Evolutionary conservation across 2,888 invertebrate genomes (phyloP).

Genomic region (Electrophaes corylata): DNA sequence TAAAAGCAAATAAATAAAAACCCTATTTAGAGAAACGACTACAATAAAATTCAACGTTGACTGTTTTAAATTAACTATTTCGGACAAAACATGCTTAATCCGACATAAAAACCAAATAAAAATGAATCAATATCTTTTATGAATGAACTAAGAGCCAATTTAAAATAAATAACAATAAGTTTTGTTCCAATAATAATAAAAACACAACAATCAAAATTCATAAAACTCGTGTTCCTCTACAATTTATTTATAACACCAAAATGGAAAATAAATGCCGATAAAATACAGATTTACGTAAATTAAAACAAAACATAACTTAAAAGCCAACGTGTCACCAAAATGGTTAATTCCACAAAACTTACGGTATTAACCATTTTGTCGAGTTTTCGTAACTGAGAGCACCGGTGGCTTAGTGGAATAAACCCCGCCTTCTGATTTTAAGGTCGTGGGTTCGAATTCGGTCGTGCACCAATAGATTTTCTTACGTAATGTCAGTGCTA

Average conservation of each 20-base stretch:
- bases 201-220: conserved; percentile 33
- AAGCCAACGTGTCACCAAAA: conserved; percentile 30
- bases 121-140: conserved; percentile 11
- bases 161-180: conserved; percentile 32
- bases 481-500: no score
- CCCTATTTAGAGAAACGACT: conserved; percentile 11
- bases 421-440: no score
- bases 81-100: conserved; percentile 9
- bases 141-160: conserved; percentile 20
- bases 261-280: conserved; percentile 27
- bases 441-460: no score
- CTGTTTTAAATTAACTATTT: conserved; percentile 10
- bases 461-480: no score
- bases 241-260: conserved; percentile 35
- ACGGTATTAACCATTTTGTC: conserved; percentile 29
- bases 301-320: conserved; percentile 34
- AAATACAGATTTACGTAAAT: conserved; percentile 36
- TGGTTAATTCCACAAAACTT: conserved; percentile 31
- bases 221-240: conserved; percentile 29
- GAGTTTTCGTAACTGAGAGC: conserved; percentile 30
- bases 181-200: conserved; percentile 17
- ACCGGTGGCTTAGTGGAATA: no score
- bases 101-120: conserved; percentile 24
- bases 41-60: conserved; percentile 19
- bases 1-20: no score